Base-by-base conservation (phyloP, 2,888 invertebrate species). In the Tillus elongatus region DNA sequence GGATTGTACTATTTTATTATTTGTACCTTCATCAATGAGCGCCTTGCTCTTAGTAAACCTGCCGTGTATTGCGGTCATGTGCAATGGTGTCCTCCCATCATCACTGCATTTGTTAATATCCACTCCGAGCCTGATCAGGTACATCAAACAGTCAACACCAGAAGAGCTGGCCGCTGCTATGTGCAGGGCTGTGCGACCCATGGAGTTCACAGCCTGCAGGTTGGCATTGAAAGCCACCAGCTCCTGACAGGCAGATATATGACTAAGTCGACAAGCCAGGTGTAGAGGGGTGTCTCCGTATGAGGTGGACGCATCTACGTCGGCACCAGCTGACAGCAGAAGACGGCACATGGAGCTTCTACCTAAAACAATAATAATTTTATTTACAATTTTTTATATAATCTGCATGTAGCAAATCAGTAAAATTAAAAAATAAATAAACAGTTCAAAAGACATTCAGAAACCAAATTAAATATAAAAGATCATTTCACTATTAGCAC, bases 41-140 rank as follows among this genome's bases (percentile, higher is more conserved):
- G 68, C 72, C 58, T 77, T 73, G 30, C 77, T 75, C 35, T 76
- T 62, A 1, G 74, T 73, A 52, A 76, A 77, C 48, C 76, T 63
- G 13, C 78, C 77, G 57, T 77, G 73, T 46, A 76, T 70, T 4
- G 77, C 76, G n/a, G 77, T 75, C 74, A 77, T 74, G 50, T 79
- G 77, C 27, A 79, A 63, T 1, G 78, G 72, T 2, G 77, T 75
- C 33, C 74, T 61, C 1, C 76, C 75, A 52, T 76, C 75, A 35
- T 66, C 58, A 45, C 72, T 73, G 52, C 71, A 70, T 24, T 67
- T 65, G 50, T 75, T 74, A 13, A 74, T 66, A 40, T 71, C 67
- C 1, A 71, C 72, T 2, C 61, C 68, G 39, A 70, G 67, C 12
- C 66, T 64, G 28, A 79, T 60, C 30, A 79, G 58, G 37, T 69